phyloP scores from a whole-genome alignment of 2,888 invertebrate species.

The Cataglyphis altisquamis region DNA sequence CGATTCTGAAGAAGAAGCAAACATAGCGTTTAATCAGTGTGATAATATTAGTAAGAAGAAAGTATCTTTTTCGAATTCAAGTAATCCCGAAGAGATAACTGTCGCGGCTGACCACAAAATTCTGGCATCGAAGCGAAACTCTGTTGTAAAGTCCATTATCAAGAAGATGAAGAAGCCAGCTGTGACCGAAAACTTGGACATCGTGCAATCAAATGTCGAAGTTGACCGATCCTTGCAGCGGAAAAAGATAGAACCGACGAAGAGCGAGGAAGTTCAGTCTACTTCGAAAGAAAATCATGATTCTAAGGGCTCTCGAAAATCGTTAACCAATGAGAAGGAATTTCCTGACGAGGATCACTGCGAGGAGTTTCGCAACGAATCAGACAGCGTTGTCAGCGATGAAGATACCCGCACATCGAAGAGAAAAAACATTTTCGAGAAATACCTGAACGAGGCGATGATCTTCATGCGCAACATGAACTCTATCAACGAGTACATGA shows the following conservation, averaged over 20 bases:
- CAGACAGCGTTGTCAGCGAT: constrained; percentile 67
- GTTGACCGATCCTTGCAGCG: constrained; percentile 21
- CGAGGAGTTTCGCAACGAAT: constrained; percentile 64
- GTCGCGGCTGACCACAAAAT: constrained; percentile 21
- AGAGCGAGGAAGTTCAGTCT: constrained; percentile 5
- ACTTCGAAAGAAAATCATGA: constrained; percentile 4
- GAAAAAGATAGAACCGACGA: neutral
- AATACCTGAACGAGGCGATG: constrained; percentile 78
- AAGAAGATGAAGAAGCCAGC: constrained; percentile 62
- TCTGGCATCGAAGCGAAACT: constrained; percentile 41
- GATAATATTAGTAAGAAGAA: constrained; percentile 65
- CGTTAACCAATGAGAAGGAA: constrained; percentile 56
- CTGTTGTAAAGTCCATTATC: constrained; percentile 73
- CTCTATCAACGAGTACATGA: constrained; percentile 79
- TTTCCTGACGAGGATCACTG: constrained; percentile 59
- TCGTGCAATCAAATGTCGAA: constrained; percentile 43
- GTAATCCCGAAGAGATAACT: constrained; percentile 44
- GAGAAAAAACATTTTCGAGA: constrained; percentile 71
- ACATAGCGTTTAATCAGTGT: neutral
- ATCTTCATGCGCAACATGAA: constrained; percentile 81
- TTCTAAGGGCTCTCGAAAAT: neutral
- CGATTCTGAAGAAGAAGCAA: constrained; percentile 33
- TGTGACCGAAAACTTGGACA: constrained; percentile 6
- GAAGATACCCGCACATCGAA: constrained; percentile 30
- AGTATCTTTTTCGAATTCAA: constrained; percentile 70